phyloP scores from a whole-genome alignment of 2,888 invertebrate genomes.

The Ferrisia virgata region DNA sequence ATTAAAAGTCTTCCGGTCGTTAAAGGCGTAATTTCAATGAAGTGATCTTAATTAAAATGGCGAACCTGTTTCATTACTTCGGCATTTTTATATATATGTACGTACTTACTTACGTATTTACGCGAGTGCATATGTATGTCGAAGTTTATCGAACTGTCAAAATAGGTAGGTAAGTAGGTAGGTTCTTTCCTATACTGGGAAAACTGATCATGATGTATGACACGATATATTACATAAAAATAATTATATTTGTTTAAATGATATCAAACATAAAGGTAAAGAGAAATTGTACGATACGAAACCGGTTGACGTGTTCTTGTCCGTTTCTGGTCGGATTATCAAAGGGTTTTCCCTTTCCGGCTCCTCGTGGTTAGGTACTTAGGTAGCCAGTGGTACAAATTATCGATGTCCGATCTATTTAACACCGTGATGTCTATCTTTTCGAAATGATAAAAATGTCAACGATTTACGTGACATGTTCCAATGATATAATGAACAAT shows the following conservation, averaged over 20 bases:
- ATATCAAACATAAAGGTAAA: not conserved
- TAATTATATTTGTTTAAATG: constrained; percentile 16
- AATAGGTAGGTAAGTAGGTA: not conserved
- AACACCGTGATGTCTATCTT: not conserved
- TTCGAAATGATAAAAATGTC: not conserved
- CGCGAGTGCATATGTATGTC: no score
- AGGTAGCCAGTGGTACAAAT: not conserved
- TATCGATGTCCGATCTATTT: not conserved
- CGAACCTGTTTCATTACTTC: not conserved
- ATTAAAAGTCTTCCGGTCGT: constrained; percentile 10
- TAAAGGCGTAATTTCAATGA: not conserved
- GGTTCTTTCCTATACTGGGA: no score
- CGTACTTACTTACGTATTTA: no score
- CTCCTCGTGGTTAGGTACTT: not conserved
- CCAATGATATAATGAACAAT: not conserved
- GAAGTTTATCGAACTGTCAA: constrained; percentile 10
- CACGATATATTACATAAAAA: not conserved
- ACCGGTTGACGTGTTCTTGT: not conserved
- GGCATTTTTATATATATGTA: no score
- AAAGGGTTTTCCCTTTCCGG: not conserved
- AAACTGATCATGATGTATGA: constrained; percentile 7
- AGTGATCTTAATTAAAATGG: not conserved
- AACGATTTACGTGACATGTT: not conserved
- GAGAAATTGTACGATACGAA: not conserved
- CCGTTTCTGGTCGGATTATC: not conserved